These are phyloP conservation scores for Cheiracanthium punctorium DNA, from an alignment of 2,888 invertebrate species.

Conservation along the genomic window DNA sequence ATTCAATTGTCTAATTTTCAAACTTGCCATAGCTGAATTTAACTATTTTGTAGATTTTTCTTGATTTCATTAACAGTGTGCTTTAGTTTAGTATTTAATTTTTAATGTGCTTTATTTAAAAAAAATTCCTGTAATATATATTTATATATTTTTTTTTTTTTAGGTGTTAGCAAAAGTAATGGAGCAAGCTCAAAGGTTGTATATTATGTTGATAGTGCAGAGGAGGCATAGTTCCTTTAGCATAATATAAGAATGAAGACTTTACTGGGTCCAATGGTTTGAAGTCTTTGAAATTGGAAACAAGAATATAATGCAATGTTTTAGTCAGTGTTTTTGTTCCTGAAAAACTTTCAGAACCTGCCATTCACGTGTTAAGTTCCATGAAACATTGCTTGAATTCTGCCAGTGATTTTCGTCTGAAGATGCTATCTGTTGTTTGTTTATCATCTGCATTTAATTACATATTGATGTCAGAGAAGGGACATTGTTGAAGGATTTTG, in stretches of 20 bases:
- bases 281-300: background rate
- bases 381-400: constrained; percentile 28
- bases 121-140: too few relatives aligned
- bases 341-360: constrained; percentile 50
- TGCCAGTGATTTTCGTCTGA: background rate
- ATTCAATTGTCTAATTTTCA: too few relatives aligned
- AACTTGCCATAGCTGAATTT: too few relatives aligned
- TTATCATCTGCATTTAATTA: background rate
- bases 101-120: too few relatives aligned
- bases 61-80: too few relatives aligned
- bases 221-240: constrained; percentile 50
- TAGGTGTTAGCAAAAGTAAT: constrained; percentile 20
- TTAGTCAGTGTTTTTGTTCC: constrained; percentile 60
- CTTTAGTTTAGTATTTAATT: too few relatives aligned
- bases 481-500: background rate
- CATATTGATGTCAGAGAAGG: background rate
- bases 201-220: constrained; percentile 40
- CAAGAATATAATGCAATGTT: constrained; percentile 35
- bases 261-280: constrained; percentile 46
- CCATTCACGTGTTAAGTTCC: constrained; percentile 55
- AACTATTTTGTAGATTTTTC: too few relatives aligned
- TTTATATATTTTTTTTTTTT: background rate
- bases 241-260: constrained; percentile 19
- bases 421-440: background rate
- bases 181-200: constrained; percentile 19